Evolutionary conservation across 2,113 vertebrate genomes (phyloP), one percentile per base, ranked within the genome.

Genomic region (Trematocara nigrifrons): DNA sequence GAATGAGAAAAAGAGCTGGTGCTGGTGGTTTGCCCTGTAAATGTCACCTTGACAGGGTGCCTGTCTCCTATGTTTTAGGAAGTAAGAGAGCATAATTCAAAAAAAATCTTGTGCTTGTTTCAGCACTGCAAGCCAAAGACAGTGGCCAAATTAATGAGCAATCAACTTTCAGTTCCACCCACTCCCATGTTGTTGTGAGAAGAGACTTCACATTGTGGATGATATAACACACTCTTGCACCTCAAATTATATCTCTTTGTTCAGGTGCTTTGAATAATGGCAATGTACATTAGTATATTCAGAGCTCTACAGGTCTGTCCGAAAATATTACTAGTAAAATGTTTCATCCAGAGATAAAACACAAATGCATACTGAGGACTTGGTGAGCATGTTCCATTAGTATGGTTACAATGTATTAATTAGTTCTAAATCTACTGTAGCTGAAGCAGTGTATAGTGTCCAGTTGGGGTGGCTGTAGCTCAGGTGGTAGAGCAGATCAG

Each of bases 311-410:
- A 86, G 87, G 66, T 71, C 78, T 91, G 85, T 92, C 91, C 57
- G 76, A 80, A 82, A 83, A 87, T 81, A 91, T 93, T 92, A 93
- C 80, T 7, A 11, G 52, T 79, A 59, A 83, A 89, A 90, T 81
- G 83, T 80, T 93, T 90, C 85, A 85, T 82, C 82, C 53, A 7
- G 31, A 91, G 89, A 92, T 90, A 79, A 85, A 89, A 90, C 84
- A 57, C 16, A 79, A 80, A 88, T 54, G 71, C 53, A 45, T 22
- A 56, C 11, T 74, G 87, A 89, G 52, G n/a, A 56, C 54, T 49
- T 71, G 53, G 16, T 5, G 51, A 76, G 69, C 22, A 13, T 16
- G 78, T 38, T 81, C 85, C 49, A 79, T 89, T 79, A 74, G 51
- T 6, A 6, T 4, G 15, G 80, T 85, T 86, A 69, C 47, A 53